A percentile compares a stretch with the other conserved stretches of the same genome.
Evolutionary conservation across 2,888 invertebrate genomes (phyloP).

Genomic region (Archips xylosteana): DNA sequence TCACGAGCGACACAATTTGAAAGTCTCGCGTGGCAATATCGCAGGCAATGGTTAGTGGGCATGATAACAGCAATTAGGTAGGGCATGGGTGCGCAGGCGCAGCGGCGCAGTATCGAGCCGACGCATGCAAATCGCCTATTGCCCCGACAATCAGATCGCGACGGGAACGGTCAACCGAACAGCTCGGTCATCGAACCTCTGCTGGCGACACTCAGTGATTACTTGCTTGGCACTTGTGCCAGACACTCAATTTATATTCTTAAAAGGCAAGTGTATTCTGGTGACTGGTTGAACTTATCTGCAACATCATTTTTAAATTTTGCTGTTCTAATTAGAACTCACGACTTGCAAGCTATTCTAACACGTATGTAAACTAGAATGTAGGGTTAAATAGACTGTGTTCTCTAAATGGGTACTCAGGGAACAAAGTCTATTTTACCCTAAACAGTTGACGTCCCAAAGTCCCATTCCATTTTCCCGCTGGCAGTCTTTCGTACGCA

Average conservation of each 20-base stretch:
- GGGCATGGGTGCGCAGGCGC: slow-evolving; percentile 71
- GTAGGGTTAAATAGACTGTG: not conserved
- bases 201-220: slow-evolving; percentile 58
- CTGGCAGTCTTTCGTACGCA: slow-evolving; percentile 30
- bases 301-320: not conserved
- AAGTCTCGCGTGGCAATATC: slow-evolving; percentile 42
- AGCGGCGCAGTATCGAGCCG: slow-evolving; percentile 55
- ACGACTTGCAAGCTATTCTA: not conserved
- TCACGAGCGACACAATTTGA: slow-evolving; percentile 40
- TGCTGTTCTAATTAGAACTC: not conserved
- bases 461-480: slow-evolving; percentile 7
- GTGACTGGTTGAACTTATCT: not conserved
- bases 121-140: slow-evolving; percentile 82
- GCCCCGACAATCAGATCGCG: slow-evolving; percentile 82
- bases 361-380: not conserved
- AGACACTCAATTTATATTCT: not conserved
- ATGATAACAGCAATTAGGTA: slow-evolving; percentile 67
- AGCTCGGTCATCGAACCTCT: slow-evolving; percentile 72
- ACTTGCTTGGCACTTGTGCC: slow-evolving; percentile 43
- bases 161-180: slow-evolving; percentile 77
- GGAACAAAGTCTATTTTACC: slow-evolving; percentile 35
- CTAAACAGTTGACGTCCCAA: slow-evolving; percentile 7
- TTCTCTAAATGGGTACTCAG: not conserved
- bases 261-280: not conserved
- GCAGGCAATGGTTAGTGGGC: slow-evolving; percentile 54